Base-by-base conservation (phyloP, 2,113 vertebrate genomes). In the Neofelis nebulosa region DNA sequence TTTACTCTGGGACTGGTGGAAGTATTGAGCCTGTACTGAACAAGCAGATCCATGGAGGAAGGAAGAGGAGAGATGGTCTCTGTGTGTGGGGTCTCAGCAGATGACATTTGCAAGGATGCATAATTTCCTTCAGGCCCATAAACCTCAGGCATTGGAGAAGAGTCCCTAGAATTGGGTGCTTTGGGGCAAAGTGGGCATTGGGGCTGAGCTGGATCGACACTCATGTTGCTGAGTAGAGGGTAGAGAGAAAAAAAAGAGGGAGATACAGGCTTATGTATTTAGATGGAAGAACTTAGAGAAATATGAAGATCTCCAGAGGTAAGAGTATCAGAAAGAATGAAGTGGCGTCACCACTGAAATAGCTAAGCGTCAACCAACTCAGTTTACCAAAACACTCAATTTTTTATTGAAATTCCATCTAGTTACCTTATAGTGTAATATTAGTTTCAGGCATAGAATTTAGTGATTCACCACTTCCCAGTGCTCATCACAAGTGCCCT, bases 1-100 rank as follows among this genome's bases (percentile, higher is more conserved):
- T 65, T 87, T 0, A 74, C 9, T 0, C 76, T 98, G 86, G 99
- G 98, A 82, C 98, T 99, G 2, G 98, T 98, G 90, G 98, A 98
- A 0, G 99, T 99, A 76, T 99, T 45, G 45, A 8, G 45, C 99
- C 97, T 97, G 57, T 98, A 98, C 71, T 98, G 98, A 15, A 79
- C 50, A 18, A 97, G 73, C 0, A 94, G 94, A 3, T 98, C 98
- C 25, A 95, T 92, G 50, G 87, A 98, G 63, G 98, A 98, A 45
- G 98, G 97, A n/a, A 96, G 95, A 13, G 98, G 98, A 57, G 98
- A 98, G 3, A 50, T 13, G 13, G 50, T 50, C 50, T 50, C 50
- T 14, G 3, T 50, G 50, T 50, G 14, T 12, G 13, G 11, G 50
- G 50, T 50, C 11, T 50, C 50, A 50, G 50, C 50, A 50, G 50